Percentiles rank a stretch among this genome's conserved stretches.
phyloP scores from a whole-genome alignment of 2,888 invertebrate genomes.

The Phania funesta region DNA sequence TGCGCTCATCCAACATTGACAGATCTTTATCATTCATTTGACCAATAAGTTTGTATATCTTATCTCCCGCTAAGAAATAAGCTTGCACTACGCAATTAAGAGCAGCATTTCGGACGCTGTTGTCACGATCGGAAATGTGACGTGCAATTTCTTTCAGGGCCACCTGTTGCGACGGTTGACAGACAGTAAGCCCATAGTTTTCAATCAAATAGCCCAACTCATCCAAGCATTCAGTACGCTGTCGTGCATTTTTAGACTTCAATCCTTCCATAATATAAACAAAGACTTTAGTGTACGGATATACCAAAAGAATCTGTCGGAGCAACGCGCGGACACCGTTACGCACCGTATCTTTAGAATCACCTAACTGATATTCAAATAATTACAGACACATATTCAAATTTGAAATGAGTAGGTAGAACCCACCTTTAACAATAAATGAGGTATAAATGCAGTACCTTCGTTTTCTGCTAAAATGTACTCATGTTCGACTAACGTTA shows the following conservation, averaged over 20 bases:
- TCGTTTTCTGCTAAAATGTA: slow-evolving; percentile 95
- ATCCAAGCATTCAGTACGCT: slow-evolving; percentile 97
- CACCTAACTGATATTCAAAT: slow-evolving; percentile 86
- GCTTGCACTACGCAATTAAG: slow-evolving; percentile 95
- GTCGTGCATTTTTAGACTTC: slow-evolving; percentile 97
- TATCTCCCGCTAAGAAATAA: slow-evolving; percentile 94
- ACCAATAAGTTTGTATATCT: slow-evolving; percentile 93
- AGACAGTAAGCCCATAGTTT: slow-evolving; percentile 90
- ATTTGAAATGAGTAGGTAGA: background rate
- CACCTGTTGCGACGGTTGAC: slow-evolving; percentile 88
- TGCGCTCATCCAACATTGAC: slow-evolving; percentile 96
- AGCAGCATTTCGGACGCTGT: slow-evolving; percentile 96
- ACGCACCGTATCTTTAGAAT: slow-evolving; percentile 96
- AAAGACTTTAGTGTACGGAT: slow-evolving; percentile 94
- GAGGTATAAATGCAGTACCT: slow-evolving; percentile 96
- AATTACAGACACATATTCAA: background rate
- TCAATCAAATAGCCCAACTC: slow-evolving; percentile 93
- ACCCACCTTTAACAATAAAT: slow-evolving; percentile 92
- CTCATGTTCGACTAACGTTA: slow-evolving; percentile 87
- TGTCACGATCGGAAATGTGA: slow-evolving; percentile 97
- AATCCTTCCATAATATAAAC: slow-evolving; percentile 95
- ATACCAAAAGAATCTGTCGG: slow-evolving; percentile 91
- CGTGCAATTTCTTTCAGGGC: slow-evolving; percentile 93
- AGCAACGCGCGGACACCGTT: slow-evolving; percentile 93
- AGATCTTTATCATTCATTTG: slow-evolving; percentile 97